Evolutionary conservation across 2,888 invertebrate genomes (phyloP), one percentile per base, ranked within the genome.

Genomic region (Ligdia adustata): DNA sequence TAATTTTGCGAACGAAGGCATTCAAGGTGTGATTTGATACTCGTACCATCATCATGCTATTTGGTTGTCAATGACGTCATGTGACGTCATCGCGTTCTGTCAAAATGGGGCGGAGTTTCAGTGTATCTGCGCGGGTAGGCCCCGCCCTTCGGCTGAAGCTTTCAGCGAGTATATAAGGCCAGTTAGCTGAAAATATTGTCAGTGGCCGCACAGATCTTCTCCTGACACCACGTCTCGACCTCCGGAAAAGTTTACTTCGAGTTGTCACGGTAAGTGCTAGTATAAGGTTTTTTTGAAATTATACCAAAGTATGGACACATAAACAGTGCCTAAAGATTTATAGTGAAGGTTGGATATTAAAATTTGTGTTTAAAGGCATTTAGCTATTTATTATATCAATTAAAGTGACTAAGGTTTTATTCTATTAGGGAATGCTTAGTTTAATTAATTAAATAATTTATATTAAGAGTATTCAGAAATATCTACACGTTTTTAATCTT

Each of bases 211-310:
- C 47, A 56, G 60, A 53, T 54, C 49, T 58, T 48, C 63, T 46
- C 64, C 51, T 13, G 49, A 39, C 24, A 49, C 41, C 55, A 53
- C 72, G 65, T 62, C 49, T 46, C 60, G 14, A 26, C 43, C 31
- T 39, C 46, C 46, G 27, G 31, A 61, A 80, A 88, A 88, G 75
- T 89, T 89, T 84, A 72, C 82, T 69, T 58, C 78, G 75, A 80
- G 62, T 69, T 45, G 57, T 66, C 62, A 81, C 74, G 87, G 89
- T 89, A 76, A 87, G 89, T 86, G 50, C 32, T 40, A 40, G 2
- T 14, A 22, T 37, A 11, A 16, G 4, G 3, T n/a, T n/a, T n/a
- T n/a, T 26, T 18, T 11, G n/a, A 7, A 22, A 22, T 22, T 22
- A 22, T n/a, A n/a, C n/a, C n/a, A n/a, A n/a, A n/a, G n/a, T n/a